Percentiles rank a stretch among this genome's conserved stretches.
Evolutionary conservation across 64 coral and sea anemone species (phyloP).

Genomic region (Stylophora pistillata): DNA sequence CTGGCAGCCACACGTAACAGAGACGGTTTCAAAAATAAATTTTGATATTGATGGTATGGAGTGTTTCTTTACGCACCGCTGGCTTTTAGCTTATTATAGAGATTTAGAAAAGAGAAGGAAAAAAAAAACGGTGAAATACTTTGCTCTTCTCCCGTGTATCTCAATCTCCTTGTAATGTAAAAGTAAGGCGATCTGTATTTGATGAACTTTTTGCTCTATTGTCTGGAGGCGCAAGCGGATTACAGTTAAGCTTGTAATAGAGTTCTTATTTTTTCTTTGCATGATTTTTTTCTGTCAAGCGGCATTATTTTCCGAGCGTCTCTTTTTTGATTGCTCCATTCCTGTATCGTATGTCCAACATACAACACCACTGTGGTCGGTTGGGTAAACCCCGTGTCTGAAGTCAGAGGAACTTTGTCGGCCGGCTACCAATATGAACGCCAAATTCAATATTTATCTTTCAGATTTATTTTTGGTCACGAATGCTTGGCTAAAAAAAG

Average conservation of each 20-base stretch:
- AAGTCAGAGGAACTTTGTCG: background rate
- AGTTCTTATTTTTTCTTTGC: background rate
- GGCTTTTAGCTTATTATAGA: no score
- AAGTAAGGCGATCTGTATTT: no score
- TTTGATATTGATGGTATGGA: no score
- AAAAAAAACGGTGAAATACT: no score
- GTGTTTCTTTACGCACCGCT: no score
- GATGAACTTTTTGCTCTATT: background rate
- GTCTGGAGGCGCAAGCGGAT: background rate
- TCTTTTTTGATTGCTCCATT: background rate
- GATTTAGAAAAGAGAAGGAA: no score
- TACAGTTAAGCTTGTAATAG: background rate
- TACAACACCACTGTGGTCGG: background rate
- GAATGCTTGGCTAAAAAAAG: background rate
- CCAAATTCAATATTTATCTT: conserved; percentile 12
- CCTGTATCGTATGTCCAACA: background rate
- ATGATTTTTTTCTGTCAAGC: background rate
- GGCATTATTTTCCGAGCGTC: background rate
- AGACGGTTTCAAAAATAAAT: no score
- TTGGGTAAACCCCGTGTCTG: background rate
- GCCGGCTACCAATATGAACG: background rate
- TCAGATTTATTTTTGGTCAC: background rate
- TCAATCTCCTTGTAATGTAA: background rate
- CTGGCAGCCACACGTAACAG: no score
- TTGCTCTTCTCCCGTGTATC: no score